Evolutionary conservation across 2,888 invertebrate species (phyloP).

Genomic region (Phoenoteleia sp.): DNA sequence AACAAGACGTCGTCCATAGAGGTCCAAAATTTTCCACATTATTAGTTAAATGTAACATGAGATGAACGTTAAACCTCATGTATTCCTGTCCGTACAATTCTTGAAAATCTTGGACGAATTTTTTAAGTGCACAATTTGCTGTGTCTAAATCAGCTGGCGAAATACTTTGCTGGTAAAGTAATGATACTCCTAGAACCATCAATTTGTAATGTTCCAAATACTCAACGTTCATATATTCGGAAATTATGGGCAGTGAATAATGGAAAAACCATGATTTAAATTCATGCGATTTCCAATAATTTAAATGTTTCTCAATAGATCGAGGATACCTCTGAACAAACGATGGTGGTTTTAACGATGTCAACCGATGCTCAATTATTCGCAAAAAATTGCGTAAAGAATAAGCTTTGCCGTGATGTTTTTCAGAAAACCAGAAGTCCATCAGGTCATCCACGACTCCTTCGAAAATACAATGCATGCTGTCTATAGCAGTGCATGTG

Average conservation of each 20-base stretch:
- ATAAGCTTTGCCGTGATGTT: background rate
- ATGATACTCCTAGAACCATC: no score
- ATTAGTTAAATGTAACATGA: background rate
- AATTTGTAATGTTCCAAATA: no score
- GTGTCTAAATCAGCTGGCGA: background rate
- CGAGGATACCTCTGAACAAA: background rate
- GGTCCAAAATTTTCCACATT: no score
- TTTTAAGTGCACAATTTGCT: background rate
- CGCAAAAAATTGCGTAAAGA: background rate
- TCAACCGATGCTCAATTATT: background rate
- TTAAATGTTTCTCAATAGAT: no score
- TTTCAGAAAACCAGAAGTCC: no score
- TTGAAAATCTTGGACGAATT: background rate
- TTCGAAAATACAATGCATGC: background rate
- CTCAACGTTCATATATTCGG: no score
- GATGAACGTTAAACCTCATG: background rate
- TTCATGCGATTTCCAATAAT: no score
- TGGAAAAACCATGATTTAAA: no score
- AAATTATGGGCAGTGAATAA: no score
- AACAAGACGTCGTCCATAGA: conserved; percentile 54
- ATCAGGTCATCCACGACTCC: background rate
- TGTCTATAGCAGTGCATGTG: no score
- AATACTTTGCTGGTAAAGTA: no score
- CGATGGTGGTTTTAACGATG: background rate
- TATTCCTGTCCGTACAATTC: background rate